Percentiles rank a stretch among this genome's conserved stretches.
Conservation (phyloP, 2,113 vertebrate genomes). For the Toxotes jaculatrix region DNA sequence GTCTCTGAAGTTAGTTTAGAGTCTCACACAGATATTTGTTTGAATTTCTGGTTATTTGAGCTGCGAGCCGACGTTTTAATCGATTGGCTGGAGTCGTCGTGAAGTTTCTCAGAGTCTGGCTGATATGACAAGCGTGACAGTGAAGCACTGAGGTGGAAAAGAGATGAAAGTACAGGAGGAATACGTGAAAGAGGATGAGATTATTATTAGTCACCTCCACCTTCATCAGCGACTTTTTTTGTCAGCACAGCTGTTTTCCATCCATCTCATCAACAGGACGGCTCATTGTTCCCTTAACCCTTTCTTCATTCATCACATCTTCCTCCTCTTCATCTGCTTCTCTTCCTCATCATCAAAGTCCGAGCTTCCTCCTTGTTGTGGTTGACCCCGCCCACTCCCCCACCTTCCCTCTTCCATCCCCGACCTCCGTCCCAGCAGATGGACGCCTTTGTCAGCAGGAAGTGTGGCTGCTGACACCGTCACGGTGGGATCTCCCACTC, state of each 20-base stretch:
- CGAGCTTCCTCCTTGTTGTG: background rate
- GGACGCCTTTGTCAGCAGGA: conserved; percentile 44
- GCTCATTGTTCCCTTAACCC: background rate
- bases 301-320: background rate
- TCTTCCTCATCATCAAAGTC: background rate
- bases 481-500: conserved; percentile 1
- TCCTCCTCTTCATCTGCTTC: background rate
- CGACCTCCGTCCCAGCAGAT: no score
- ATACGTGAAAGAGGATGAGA: background rate
- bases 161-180: background rate
- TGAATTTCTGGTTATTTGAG: background rate
- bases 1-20: no score
- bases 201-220: background rate
- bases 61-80: no score
- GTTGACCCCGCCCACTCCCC: no score
- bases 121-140: background rate
- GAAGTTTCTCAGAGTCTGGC: no score
- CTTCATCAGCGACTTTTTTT: background rate
- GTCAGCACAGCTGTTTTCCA: background rate
- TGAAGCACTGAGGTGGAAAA: background rate
- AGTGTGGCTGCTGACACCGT: conserved; percentile 22
- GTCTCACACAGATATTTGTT: no score
- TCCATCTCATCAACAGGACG: background rate
- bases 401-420: no score
- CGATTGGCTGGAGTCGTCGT: no score